Conservation (phyloP, 2,888 invertebrate species). For the Margaritifera margaritifera region DNA sequence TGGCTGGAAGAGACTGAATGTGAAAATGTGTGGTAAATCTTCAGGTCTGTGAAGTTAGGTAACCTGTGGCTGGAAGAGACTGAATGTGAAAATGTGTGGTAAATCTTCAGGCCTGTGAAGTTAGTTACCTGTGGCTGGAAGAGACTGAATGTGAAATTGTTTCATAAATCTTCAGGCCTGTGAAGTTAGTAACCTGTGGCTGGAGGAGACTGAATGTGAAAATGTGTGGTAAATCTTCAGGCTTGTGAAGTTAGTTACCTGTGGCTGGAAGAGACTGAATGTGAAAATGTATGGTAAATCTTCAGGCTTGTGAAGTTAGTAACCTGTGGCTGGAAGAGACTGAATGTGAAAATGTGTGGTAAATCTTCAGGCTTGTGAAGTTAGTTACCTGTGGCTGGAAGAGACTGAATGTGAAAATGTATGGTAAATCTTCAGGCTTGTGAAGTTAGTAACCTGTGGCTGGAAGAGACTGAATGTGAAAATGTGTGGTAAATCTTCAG, state of each 20-base stretch:
- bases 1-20: constrained; percentile 81
- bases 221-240: too few species aligned
- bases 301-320: neutral
- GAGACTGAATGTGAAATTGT: constrained; percentile 79
- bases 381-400: constrained; percentile 73
- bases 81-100: constrained; percentile 77
- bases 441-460: constrained; percentile 54
- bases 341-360: constrained; percentile 77
- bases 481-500: too few species aligned
- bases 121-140: constrained; percentile 73
- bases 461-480: constrained; percentile 81
- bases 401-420: constrained; percentile 79
- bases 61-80: constrained; percentile 76
- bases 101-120: too few species aligned
- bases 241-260: constrained; percentile 43
- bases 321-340: constrained; percentile 76
- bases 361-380: too few species aligned
- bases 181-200: constrained; percentile 54
- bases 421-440: too few species aligned
- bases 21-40: too few species aligned
- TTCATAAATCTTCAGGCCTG: too few species aligned
- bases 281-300: too few species aligned
- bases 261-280: constrained; percentile 80
- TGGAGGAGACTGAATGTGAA: constrained; percentile 81
- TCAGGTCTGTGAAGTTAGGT: neutral